Evolutionary conservation across 2,113 vertebrate species (phyloP).

Genomic region (Carollia perspicillata): DNA sequence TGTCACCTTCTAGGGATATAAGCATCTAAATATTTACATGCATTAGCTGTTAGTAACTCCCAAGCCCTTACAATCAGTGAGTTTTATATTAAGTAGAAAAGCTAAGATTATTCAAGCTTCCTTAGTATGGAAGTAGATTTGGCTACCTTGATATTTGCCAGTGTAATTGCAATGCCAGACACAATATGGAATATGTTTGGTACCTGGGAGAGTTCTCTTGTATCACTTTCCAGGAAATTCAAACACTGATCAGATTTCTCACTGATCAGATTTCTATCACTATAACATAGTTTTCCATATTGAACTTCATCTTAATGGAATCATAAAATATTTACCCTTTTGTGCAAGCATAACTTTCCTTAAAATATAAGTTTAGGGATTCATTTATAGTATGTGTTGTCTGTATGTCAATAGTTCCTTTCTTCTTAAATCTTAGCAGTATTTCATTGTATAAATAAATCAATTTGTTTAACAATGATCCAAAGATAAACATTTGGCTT

Average conservation of each 20-base stretch:
- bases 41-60: background rate
- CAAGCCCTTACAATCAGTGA: background rate
- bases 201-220: background rate
- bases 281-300: background rate
- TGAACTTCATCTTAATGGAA: background rate
- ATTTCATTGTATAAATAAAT: background rate
- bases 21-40: background rate
- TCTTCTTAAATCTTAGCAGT: background rate
- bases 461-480: background rate
- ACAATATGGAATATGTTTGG: background rate
- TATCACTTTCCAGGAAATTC: background rate
- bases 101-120: background rate
- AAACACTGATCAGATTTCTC: background rate
- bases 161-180: background rate
- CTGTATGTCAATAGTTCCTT: background rate
- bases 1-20: background rate
- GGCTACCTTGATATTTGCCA: background rate
- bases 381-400: background rate
- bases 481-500: background rate
- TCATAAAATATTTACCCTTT: background rate
- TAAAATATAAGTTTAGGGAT: background rate
- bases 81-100: background rate
- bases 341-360: background rate
- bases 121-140: background rate
- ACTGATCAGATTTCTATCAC: background rate